Base-by-base conservation (phyloP, 2,797 vertebrate genomes). In the Platalea minor region DNA sequence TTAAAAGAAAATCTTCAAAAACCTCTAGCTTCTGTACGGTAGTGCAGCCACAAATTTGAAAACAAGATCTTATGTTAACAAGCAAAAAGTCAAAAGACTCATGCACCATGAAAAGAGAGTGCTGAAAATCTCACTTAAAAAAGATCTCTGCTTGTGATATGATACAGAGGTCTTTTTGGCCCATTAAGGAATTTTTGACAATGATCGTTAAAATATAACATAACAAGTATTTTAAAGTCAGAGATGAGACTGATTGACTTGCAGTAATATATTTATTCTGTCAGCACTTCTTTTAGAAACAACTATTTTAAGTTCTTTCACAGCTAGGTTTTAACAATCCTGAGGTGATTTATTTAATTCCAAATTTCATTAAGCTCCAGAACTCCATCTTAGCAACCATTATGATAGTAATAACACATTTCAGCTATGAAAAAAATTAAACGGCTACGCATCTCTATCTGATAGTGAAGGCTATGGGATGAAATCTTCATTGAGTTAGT, bases 271-370 rank as follows among this genome's bases (percentile, higher is more conserved):
- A 88, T 77, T 93, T 91, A 89, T 76, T 81, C 65, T 68, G 60
- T 82, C 85, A 93, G 80, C 45, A 74, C 5, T 84, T 79, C 45
- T 82, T 88, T 93, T 53, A 90, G 39, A 92, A 91, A 78, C 37
- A 89, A 76, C 37, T 83, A 45, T 75, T 85, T 82, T 43, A 96
- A 74, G 35, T 88, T 91, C 23, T 92, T 81, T 86, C 15, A 15
- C 61, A 77, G 57, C 15, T 73, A 85, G 29, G 13, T 64, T 96
- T 94, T 85, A 92, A 75, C 46, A 87, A 11, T 80, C n/a, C 50
- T 83, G 45, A 88, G 75, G 56, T 74, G 64, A 93, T 81, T 85
- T 88, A 57, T 79, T 93, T 84, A 75, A 94, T 86, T 86, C 63
- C 69, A 68, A 60, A 70, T 94, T 94, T 91, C 64, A 78, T 83